These are phyloP conservation scores for Drosophila austrosaltans DNA, from an alignment of 2,888 invertebrate genomes.

Conservation along the genomic window DNA sequence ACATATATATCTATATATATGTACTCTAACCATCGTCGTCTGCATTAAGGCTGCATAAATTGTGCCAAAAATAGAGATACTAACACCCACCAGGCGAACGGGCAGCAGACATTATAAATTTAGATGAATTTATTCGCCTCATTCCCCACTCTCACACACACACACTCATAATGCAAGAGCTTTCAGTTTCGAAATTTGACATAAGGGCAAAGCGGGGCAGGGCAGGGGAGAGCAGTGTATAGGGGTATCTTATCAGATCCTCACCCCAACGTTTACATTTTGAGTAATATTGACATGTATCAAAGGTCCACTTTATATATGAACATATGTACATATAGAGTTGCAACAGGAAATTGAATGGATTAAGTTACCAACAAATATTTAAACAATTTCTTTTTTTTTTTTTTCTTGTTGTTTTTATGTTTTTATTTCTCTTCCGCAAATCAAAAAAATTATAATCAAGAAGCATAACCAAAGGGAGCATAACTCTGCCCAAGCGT, in stretches of 20 bases:
- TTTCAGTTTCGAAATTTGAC: background rate
- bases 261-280: background rate
- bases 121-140: background rate
- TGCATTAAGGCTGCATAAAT: constrained; percentile 16
- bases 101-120: background rate
- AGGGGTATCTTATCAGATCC: background rate
- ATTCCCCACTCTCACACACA: background rate
- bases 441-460: constrained; percentile 25
- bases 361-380: constrained; percentile 40
- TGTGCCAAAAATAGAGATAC: constrained; percentile 13
- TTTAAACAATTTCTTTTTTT: constrained; percentile 28
- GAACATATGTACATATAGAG: constrained; percentile 7
- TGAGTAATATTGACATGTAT: background rate
- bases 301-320: background rate
- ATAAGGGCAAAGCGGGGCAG: background rate
- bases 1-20: background rate
- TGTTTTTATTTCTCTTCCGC: constrained; percentile 19
- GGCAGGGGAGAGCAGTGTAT: background rate
- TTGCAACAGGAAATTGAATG: constrained; percentile 35
- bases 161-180: background rate
- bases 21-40: constrained; percentile 9
- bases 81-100: background rate
- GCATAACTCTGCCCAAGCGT: constrained; percentile 18
- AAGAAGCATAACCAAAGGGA: constrained; percentile 24
- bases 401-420: constrained; percentile 1